phyloP scores from a whole-genome alignment of 35 echinoderm and acorn worm genomes.

The Ophioderma brevispina region DNA sequence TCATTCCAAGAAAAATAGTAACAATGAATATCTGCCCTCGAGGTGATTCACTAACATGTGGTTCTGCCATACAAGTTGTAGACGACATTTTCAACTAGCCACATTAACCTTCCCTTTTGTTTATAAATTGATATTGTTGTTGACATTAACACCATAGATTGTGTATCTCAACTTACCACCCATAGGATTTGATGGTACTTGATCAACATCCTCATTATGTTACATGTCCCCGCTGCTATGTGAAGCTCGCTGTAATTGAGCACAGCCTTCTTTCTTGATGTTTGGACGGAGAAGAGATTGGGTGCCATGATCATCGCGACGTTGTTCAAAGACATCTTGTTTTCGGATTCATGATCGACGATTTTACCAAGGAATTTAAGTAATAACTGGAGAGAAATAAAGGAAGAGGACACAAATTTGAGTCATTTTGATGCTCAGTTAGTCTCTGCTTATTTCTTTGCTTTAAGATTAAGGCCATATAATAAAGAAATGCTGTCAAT shows the following conservation, averaged over 20 bases:
- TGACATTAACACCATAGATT: neutral
- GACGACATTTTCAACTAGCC: neutral
- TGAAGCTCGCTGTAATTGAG: constrained; percentile 78
- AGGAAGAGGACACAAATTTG: too few relatives aligned
- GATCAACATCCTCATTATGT: constrained; percentile 92
- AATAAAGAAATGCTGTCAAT: too few relatives aligned
- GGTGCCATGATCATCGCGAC: constrained; percentile 99
- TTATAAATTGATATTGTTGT: neutral
- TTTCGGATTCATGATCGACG: constrained; percentile 67
- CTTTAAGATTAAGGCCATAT: too few relatives aligned
- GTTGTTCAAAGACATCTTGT: constrained; percentile 97
- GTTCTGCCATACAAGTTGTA: neutral
- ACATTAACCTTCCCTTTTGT: neutral
- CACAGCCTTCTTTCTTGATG: constrained; percentile 63
- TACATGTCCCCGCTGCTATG: constrained; percentile 92
- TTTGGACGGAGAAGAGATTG: constrained; percentile 87
- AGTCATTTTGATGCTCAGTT: too few relatives aligned
- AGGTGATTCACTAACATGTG: too few relatives aligned
- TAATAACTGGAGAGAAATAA: constrained; percentile 60
- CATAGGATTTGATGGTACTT: constrained; percentile 91
- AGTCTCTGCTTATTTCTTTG: too few relatives aligned
- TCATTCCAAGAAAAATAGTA: too few relatives aligned
- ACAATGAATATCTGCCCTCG: too few relatives aligned
- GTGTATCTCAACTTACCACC: constrained; percentile 70
- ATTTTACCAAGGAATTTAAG: constrained; percentile 83